These are phyloP conservation scores for Ictalurus punctatus DNA, from an alignment of 2,113 vertebrate species.

Conservation along the genomic window DNA sequence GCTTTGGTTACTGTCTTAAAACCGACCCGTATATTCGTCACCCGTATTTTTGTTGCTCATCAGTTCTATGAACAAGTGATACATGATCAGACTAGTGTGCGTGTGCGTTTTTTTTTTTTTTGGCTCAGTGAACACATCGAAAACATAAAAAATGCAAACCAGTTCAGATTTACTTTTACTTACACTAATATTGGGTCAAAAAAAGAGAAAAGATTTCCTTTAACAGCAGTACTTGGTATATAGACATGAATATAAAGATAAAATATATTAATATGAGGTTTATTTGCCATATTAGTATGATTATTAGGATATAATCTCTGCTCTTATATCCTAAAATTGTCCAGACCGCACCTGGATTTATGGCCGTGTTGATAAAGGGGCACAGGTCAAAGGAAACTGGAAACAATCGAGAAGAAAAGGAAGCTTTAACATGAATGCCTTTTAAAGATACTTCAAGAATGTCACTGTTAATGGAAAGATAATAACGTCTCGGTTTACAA, in stretches of 20 bases:
- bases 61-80: not conserved
- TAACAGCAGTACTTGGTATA: not conserved
- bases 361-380: constrained; percentile 66
- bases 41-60: not conserved
- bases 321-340: constrained; percentile 67
- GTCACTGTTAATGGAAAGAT: not conserved
- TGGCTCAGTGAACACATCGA: not conserved
- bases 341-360: constrained; percentile 58
- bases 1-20: not conserved
- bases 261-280: not conserved
- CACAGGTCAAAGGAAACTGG: constrained; percentile 63
- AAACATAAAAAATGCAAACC: not conserved
- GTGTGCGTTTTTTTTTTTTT: not conserved
- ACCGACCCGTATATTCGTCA: not conserved
- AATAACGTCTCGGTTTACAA: not conserved
- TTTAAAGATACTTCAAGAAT: not conserved
- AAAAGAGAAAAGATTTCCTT: not conserved
- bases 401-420: not conserved
- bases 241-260: not conserved
- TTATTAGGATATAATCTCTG: constrained; percentile 60
- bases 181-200: not conserved
- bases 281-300: not conserved
- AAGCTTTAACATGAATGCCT: not conserved
- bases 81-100: not conserved
- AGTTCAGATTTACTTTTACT: constrained; percentile 39